A percentile compares a stretch with the other conserved stretches of the same genome.
These are phyloP conservation scores for Carlito syrichta DNA, from an alignment of 2,113 vertebrate species.

Conservation along the genomic window DNA sequence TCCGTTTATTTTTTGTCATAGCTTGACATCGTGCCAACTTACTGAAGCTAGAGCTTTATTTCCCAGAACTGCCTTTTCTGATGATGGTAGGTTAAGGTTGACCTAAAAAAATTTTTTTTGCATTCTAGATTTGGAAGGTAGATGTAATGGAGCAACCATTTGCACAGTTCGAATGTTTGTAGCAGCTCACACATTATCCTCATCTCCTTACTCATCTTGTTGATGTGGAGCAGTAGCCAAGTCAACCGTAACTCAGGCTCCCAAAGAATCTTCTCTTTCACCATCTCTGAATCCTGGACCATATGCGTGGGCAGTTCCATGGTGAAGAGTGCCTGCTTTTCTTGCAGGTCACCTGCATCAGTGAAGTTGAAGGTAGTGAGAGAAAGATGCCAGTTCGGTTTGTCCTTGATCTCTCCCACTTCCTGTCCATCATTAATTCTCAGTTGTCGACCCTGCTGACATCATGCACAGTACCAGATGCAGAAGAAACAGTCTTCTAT, in stretches of 20 bases:
- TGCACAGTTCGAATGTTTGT: accelerated
- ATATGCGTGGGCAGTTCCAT: background rate
- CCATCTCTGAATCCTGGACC: background rate
- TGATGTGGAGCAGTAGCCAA: too few species aligned
- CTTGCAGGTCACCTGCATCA: background rate
- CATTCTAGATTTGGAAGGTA: background rate
- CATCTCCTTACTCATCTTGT: background rate
- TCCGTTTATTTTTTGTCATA: background rate
- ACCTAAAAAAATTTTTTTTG: background rate
- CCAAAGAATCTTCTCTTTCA: background rate
- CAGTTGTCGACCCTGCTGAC: background rate
- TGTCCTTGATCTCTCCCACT: background rate
- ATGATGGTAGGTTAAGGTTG: background rate
- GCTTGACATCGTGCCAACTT: background rate
- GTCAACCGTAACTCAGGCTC: background rate
- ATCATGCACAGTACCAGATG: background rate
- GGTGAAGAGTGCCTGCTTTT: background rate
- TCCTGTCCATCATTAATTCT: background rate
- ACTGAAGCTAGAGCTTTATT: background rate
- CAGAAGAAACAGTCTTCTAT: background rate
- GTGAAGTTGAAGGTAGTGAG: background rate
- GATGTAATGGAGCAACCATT: background rate
- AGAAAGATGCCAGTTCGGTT: background rate
- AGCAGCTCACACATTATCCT: background rate
- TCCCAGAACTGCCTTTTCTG: background rate